Evolutionary conservation across 2,888 invertebrate genomes (phyloP), one percentile per base, ranked within the genome.

Genomic region (Lasioglossum zephyrum): DNA sequence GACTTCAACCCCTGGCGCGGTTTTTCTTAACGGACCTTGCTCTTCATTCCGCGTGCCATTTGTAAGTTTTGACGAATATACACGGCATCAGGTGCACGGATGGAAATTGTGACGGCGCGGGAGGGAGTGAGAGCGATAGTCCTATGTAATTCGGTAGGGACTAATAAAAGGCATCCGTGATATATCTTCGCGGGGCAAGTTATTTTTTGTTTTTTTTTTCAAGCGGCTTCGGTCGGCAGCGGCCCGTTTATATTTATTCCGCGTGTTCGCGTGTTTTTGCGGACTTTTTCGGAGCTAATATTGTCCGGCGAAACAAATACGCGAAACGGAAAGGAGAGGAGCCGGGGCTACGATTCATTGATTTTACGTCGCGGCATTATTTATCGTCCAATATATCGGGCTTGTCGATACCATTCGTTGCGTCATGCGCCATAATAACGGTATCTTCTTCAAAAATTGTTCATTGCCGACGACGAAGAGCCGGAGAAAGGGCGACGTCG

Each of bases 391-490:
- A 94, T 94, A 93, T 92, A 94, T 94, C 91, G 90, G 81, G 87
- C 91, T 93, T 94, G 94, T 94, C 94, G 94, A 94, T 94, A 94
- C 91, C 94, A 94, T 92, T 94, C 93, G 94, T 93, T 92, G 93
- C 93, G 93, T 94, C 94, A 94, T 92, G 91, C 91, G 92, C 92
- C 92, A 93, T 93, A 93, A 94, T 93, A 94, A 93, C 92, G 92
- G 92, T 93, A 93, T 93, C 92, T 91, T 93, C 91, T 90, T 91
- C 84, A 91, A 93, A 69, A 92, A 92, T 90, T 91, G 93, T 91
- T 92, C 91, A 89, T 87, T 88, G 91, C 85, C 83, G 77, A 80
- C 79, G 66, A 18, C 82, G 60, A 66, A 18, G 82, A 53, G 83
- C 75, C 69, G 77, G 79, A 73, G 70, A 73, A 69, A 63, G 31